Evolutionary conservation across 2,113 vertebrate genomes (phyloP).

Genomic region (Dromiciops gliroides): DNA sequence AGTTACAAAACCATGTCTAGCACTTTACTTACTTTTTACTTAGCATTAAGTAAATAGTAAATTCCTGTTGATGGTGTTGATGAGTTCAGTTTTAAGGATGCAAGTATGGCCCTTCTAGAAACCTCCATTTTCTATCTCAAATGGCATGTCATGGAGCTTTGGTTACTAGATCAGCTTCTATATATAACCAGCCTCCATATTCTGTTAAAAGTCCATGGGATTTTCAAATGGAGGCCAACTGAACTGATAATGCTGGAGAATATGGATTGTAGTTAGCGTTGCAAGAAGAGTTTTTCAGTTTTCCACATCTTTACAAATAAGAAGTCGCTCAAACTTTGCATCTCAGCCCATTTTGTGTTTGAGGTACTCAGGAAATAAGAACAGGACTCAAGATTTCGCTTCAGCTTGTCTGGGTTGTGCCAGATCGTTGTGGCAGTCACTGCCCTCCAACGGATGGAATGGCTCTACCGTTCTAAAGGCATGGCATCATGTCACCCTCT

Average conservation of each 20-base stretch:
- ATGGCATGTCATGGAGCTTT: not conserved
- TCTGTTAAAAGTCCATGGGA: constrained; percentile 25
- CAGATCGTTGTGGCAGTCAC: not conserved
- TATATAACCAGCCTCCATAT: constrained; percentile 38
- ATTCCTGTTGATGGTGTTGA: not conserved
- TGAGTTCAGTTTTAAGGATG: not conserved
- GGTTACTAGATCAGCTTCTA: constrained; percentile 6
- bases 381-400: not conserved
- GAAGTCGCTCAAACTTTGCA: not conserved
- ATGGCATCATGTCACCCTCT: constrained; percentile 59
- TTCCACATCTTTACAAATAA: not conserved
- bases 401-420: accelerated
- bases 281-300: not conserved
- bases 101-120: not conserved
- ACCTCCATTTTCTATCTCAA: not conserved
- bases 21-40: constrained; percentile 7
- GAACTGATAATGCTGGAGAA: not conserved
- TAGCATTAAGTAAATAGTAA: not conserved
- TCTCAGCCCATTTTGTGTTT: not conserved
- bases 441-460: constrained; percentile 44
- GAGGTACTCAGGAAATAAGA: not conserved
- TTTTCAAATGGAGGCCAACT: constrained; percentile 11
- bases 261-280: not conserved
- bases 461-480: not conserved
- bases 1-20: not conserved